These are phyloP conservation scores for Callipepla squamata DNA, from an alignment of 2,113 vertebrate genomes.

Conservation along the genomic window DNA sequence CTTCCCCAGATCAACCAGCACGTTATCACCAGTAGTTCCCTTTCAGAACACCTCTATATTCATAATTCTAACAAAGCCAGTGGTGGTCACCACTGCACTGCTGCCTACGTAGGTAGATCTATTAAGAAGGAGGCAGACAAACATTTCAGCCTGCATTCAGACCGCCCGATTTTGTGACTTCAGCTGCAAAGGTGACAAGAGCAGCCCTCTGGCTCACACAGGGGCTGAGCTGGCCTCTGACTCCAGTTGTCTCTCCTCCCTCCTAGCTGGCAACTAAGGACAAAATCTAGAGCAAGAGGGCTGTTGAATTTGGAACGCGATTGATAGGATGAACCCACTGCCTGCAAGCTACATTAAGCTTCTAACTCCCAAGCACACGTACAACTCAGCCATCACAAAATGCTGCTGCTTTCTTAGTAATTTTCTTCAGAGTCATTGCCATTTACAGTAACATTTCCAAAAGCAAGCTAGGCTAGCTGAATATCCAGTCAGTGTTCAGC, in stretches of 20 bases:
- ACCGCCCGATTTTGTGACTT: not conserved
- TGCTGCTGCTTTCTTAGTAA: not conserved
- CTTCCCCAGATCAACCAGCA: not conserved
- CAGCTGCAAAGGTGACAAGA: not conserved
- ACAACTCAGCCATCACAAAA: not conserved
- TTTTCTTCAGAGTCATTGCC: not conserved
- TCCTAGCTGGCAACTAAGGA: not conserved
- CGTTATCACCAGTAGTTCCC: not conserved
- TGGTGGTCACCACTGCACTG: not conserved
- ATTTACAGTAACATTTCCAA: not conserved
- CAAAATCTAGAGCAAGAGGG: not conserved
- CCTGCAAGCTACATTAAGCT: not conserved
- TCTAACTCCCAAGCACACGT: not conserved
- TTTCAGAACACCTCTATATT: not conserved
- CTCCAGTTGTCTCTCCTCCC: not conserved
- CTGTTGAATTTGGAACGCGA: fast-evolving
- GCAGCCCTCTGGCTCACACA: not conserved
- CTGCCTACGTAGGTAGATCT: not conserved
- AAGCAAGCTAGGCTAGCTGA: not conserved
- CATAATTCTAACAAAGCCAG: not conserved
- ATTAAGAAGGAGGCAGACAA: not conserved
- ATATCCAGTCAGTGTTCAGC: fast-evolving
- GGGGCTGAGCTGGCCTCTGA: not conserved
- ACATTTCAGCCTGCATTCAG: not conserved
- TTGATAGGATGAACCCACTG: not conserved